Percentiles rank a stretch among this genome's conserved stretches.
Evolutionary conservation across 2,888 invertebrate genomes (phyloP).

Genomic region (Stenurella melanura): DNA sequence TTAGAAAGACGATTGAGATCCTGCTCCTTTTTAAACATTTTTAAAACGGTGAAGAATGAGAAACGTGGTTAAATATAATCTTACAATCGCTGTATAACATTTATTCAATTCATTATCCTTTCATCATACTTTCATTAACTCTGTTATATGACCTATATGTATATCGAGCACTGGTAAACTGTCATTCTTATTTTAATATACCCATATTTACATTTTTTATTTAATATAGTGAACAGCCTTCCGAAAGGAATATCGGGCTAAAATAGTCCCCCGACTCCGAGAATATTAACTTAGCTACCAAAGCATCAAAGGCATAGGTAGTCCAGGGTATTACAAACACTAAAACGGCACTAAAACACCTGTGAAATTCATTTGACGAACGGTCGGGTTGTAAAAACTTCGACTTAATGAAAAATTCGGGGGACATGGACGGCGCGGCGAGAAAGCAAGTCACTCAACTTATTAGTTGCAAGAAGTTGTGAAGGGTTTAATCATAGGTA

Average conservation of each 20-base stretch:
- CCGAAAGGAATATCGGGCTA: slow-evolving; percentile 5
- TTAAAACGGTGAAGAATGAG: no score
- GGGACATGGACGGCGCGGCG: slow-evolving; percentile 13
- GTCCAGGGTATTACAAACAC: slow-evolving; percentile 34
- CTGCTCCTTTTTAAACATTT: no score
- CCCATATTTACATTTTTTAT: slow-evolving; percentile 7
- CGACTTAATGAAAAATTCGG: slow-evolving; percentile 41
- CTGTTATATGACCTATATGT: neutral
- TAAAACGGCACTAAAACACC: slow-evolving; percentile 40
- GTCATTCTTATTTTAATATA: neutral
- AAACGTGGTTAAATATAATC: no score
- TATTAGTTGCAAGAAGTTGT: neutral
- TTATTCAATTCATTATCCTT: neutral
- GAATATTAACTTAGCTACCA: slow-evolving; percentile 14
- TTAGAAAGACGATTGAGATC: no score
- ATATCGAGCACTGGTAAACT: neutral
- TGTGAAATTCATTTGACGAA: slow-evolving; percentile 40
- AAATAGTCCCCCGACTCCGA: slow-evolving; percentile 8
- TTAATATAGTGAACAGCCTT: slow-evolving; percentile 3
- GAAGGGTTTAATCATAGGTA: no score
- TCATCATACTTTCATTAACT: neutral
- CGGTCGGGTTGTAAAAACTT: slow-evolving; percentile 38
- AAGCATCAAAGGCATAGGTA: slow-evolving; percentile 30
- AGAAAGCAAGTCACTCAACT: neutral
- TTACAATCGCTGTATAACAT: no score